A percentile compares a stretch with the other conserved stretches of the same genome.
Conservation (phyloP, 2,888 invertebrate species). For the Epicampocera succincta region DNA sequence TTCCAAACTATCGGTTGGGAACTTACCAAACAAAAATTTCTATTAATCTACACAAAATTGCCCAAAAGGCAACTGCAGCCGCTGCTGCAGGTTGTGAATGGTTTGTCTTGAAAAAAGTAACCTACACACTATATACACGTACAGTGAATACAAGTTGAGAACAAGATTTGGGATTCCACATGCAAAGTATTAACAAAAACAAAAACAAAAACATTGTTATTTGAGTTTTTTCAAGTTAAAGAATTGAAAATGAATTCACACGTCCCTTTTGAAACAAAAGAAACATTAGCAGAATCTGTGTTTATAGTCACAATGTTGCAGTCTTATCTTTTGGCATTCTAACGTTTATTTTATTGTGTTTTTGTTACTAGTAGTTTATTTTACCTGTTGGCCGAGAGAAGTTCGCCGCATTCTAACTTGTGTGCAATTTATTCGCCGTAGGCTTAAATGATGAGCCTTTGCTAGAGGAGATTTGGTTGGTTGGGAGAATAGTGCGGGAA, state of each 20-base stretch:
- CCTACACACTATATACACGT: no score
- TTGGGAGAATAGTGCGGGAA: no score
- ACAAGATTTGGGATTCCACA: slow-evolving; percentile 3
- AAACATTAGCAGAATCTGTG: slow-evolving; percentile 28
- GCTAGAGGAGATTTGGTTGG: no score
- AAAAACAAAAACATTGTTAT: background rate
- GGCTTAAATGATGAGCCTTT: background rate
- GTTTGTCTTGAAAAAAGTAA: slow-evolving; percentile 26
- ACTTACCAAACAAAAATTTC: slow-evolving; percentile 22
- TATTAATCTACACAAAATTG: slow-evolving; percentile 21
- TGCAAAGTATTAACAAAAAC: slow-evolving; percentile 8
- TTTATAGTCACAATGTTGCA: slow-evolving; percentile 36
- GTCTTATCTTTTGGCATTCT: slow-evolving; percentile 35
- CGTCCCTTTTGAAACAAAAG: slow-evolving; percentile 56
- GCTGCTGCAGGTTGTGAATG: slow-evolving; percentile 11
- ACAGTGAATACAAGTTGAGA: background rate
- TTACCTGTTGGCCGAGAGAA: slow-evolving; percentile 43
- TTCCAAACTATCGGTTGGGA: background rate
- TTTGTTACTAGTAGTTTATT: slow-evolving; percentile 12
- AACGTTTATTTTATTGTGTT: slow-evolving; percentile 20
- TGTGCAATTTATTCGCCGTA: slow-evolving; percentile 17
- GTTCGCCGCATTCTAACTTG: slow-evolving; percentile 1
- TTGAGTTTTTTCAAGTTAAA: slow-evolving; percentile 19
- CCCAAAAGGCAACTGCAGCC: slow-evolving; percentile 33
- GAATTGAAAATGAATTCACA: slow-evolving; percentile 61